Evolutionary conservation across 37 sponge, comb jelly and placozoan species (phyloP), one percentile per base, ranked within the genome.

Genomic region (Cliona cf. orientalis): DNA sequence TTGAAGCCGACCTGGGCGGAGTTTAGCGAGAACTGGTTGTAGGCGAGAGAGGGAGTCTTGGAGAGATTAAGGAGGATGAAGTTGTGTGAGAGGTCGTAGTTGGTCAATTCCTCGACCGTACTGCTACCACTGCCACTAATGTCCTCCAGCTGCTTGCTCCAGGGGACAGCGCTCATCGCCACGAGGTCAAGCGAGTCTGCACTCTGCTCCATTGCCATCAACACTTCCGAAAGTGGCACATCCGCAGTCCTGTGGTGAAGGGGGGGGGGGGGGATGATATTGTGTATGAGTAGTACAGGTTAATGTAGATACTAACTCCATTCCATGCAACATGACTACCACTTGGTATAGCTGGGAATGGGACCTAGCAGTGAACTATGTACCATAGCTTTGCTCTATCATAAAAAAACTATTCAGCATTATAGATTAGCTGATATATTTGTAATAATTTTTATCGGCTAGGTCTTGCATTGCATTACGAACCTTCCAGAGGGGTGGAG

Each of bases 1-100:
- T 93, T 90, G 65, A 90, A 93, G 57, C 83, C 92, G 5, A 82
- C 33, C 12, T 90, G 84, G 11, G 80, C 68, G 19, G 82, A 82
- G 77, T 85, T 83, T 84, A 76, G 86, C 56, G 45, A 59, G 74
- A 53, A 81, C 17, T 39, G 46, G 66, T 86, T 81, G 84, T 90
- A 93, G 59, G 58, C 61, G 21, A 82, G 45, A 11, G 46, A 25
- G 2, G 68, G 31, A 1, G 81, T 58, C 46, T 38, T 66, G 36
- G 78, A 29, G 28, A 93, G 43, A 46, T 93, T 90, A 53, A 93
- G 83, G 36, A 90, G 29, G 66, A 93, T 39, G 64, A 89, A 81
- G 59, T 89, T 65, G 80, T 86, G 92, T 22, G 75, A 68, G 22
- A 93, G 65, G 49, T 86, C 85, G 40, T 34, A 75, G 64, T 70